Evolutionary conservation across 1,140 invertebrate genomes (phyloP).

Genomic region (Drosophila pachea): DNA sequence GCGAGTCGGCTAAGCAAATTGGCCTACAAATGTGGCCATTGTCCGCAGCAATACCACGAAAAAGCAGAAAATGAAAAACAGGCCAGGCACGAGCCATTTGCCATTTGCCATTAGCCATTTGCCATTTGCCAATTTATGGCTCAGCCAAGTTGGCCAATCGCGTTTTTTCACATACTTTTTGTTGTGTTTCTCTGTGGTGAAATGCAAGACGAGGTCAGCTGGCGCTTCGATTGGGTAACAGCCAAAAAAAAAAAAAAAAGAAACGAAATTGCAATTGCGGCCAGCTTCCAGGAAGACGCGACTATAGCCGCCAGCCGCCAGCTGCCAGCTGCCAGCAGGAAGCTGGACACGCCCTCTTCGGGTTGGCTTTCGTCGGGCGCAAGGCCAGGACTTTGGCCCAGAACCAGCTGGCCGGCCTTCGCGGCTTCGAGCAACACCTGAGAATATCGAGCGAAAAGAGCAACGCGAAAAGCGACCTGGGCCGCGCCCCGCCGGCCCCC

Average conservation of each 20-base stretch:
- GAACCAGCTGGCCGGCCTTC: neutral
- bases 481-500: no score
- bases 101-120: conserved; percentile 12
- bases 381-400: conserved; percentile 35
- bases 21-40: conserved; percentile 52
- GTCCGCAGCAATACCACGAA: conserved; percentile 31
- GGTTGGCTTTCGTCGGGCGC: no score
- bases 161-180: conserved; percentile 5
- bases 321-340: conserved; percentile 61
- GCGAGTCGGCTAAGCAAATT: conserved; percentile 58
- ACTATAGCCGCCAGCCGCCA: no score
- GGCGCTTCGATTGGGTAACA: conserved; percentile 15
- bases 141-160: conserved; percentile 26
- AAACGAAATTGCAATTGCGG: conserved; percentile 23
- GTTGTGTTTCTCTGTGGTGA: conserved; percentile 16
- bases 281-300: conserved; percentile 28
- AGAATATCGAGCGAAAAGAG: no score
- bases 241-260: neutral
- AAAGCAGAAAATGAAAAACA: conserved; percentile 29
- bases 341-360: conserved; percentile 41
- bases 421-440: no score
- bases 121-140: conserved; percentile 30
- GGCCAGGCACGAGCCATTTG: conserved; percentile 32
- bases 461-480: neutral
- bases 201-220: conserved; percentile 45